phyloP scores from a whole-genome alignment of 2,113 vertebrate species.

The Crotalus tigris region DNA sequence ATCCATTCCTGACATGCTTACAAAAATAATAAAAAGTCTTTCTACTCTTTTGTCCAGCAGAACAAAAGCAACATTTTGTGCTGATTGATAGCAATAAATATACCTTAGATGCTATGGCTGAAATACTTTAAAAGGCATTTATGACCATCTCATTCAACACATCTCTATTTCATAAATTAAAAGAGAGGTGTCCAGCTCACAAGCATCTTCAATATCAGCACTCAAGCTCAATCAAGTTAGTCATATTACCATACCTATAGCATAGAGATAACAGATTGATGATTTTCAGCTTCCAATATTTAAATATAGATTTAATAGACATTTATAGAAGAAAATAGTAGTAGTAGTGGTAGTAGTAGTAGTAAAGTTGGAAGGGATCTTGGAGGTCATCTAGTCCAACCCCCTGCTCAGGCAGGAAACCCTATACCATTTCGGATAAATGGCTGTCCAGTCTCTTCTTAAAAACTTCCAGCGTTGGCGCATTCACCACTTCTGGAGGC shows the following conservation, averaged over 20 bases:
- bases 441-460: no score
- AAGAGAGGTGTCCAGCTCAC: neutral
- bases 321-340: neutral
- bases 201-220: neutral
- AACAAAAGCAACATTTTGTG: neutral
- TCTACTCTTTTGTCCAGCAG: neutral
- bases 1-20: neutral
- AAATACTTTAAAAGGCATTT: neutral
- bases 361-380: no score
- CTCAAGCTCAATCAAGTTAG: neutral
- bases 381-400: no score
- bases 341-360: no score
- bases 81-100: neutral
- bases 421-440: no score
- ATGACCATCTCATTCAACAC: neutral
- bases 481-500: no score
- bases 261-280: neutral
- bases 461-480: no score
- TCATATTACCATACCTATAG: neutral
- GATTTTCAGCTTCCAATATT: neutral
- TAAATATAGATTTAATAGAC: neutral
- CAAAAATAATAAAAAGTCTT: neutral
- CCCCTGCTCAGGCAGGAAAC: no score
- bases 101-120: neutral
- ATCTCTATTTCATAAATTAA: neutral